Evolutionary conservation across 1,140 invertebrate genomes (phyloP), one percentile per base, ranked within the genome.

Genomic region (Dufourea novaeangliae): DNA sequence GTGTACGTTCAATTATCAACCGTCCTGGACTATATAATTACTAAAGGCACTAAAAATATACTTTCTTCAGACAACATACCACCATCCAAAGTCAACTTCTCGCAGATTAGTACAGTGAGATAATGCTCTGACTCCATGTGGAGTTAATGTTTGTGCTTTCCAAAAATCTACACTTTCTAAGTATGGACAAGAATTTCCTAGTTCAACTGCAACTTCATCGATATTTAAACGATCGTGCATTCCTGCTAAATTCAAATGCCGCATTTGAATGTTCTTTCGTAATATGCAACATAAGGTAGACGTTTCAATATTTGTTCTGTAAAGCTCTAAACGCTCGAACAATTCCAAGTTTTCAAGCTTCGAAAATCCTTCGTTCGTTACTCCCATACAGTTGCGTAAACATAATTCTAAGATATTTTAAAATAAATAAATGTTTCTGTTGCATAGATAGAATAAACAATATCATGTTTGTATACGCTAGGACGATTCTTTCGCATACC

Each of bases 41-140:
- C 68, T 61, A 59, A 46, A n/a, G 29, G 63, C 54, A 10, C 44
- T 29, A 79, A 56, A 61, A 56, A 69, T 25, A 50, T 32, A 46
- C 37, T 37, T 39, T 25, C n/a, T 41, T 1, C 17, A 10, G 25
- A 41, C 27, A 59, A 94, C 95, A 93, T 91, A 97, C 96, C 97
- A 97, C 97, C 97, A 98, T 67, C 97, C 97, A 71, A 98, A 93
- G 92, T 98, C 97, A 25, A 98, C 91, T 91, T 98, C 97, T 87
- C 96, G 94, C 22, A 98, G 90, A 56, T 95, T 92, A 71, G 83
- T 92, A 86, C 96, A 97, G n/a, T 94, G 92, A 0, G 94, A 92
- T 4, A 98, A 90, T 14, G 94, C 94, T 78, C 93, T 90, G 1
- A 98, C 93, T 8, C 97, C 97, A 10, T 93, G 90, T 1, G 95